Evolutionary conservation across 2,113 vertebrate genomes (phyloP).

Genomic region (Pan troglodytes): DNA sequence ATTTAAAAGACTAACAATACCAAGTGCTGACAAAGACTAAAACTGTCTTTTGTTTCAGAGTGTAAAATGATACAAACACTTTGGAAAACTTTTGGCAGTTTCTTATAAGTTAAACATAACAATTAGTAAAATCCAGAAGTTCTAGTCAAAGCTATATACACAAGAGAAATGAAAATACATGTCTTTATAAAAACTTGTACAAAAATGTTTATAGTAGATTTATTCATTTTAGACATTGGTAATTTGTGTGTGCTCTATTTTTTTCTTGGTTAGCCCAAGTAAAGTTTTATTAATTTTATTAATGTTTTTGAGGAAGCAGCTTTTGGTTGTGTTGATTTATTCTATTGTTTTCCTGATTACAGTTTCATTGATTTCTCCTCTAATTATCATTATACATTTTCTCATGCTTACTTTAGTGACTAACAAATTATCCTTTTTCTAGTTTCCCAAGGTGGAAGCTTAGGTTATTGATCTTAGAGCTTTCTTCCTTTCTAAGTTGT

Average conservation of each 20-base stretch:
- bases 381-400: background rate
- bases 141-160: background rate
- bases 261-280: background rate
- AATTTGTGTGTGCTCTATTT: background rate
- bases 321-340: background rate
- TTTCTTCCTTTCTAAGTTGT: background rate
- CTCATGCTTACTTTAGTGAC: background rate
- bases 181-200: background rate
- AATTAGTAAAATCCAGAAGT: background rate
- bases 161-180: background rate
- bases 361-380: background rate
- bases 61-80: background rate
- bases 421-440: background rate
- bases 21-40: background rate
- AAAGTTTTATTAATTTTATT: background rate
- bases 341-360: background rate
- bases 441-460: background rate
- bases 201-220: background rate
- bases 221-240: background rate
- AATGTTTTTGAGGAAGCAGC: background rate
- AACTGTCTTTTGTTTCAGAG: background rate
- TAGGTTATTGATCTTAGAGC: background rate
- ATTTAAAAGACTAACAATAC: background rate
- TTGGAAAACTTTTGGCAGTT: background rate
- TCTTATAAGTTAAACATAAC: background rate